phyloP scores from a whole-genome alignment of 1,140 invertebrate species.

The Hydropsyche tenuis region DNA sequence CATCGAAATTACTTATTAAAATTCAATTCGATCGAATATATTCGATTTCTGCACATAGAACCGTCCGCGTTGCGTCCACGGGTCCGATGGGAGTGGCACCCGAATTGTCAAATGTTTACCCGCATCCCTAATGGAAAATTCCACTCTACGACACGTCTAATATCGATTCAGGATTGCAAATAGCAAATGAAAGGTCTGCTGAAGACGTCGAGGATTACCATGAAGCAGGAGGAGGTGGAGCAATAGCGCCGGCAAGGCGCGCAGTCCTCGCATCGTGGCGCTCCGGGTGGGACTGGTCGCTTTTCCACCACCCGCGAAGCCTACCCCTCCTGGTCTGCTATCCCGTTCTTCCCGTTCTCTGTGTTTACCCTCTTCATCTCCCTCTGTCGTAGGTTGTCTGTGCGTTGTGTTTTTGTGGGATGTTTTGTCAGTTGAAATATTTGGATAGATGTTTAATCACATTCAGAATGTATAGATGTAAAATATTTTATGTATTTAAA shows the following conservation, averaged over 20 bases:
- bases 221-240: slow-evolving; percentile 48
- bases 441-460: too few relatives aligned
- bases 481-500: too few relatives aligned
- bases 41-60: background rate
- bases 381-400: background rate
- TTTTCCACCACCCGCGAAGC: background rate
- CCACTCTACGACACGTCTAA: too few relatives aligned
- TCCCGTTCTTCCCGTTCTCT: background rate
- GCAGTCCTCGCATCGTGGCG: slow-evolving; percentile 45
- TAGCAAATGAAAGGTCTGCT: background rate
- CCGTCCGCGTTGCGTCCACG: background rate
- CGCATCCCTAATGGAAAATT: background rate
- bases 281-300: slow-evolving; percentile 42
- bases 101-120: slow-evolving; percentile 7
- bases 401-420: too few relatives aligned
- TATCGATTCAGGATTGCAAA: too few relatives aligned
- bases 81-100: slow-evolving; percentile 17
- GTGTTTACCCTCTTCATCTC: slow-evolving; percentile 17
- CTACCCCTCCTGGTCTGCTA: slow-evolving; percentile 9
- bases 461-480: too few relatives aligned
- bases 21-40: background rate
- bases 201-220: slow-evolving; percentile 24
- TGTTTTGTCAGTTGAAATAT: too few relatives aligned
- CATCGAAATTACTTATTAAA: too few relatives aligned
- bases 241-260: slow-evolving; percentile 45